These are phyloP conservation scores for Apis cerana DNA, from an alignment of 1,140 invertebrate genomes.

Conservation along the genomic window DNA sequence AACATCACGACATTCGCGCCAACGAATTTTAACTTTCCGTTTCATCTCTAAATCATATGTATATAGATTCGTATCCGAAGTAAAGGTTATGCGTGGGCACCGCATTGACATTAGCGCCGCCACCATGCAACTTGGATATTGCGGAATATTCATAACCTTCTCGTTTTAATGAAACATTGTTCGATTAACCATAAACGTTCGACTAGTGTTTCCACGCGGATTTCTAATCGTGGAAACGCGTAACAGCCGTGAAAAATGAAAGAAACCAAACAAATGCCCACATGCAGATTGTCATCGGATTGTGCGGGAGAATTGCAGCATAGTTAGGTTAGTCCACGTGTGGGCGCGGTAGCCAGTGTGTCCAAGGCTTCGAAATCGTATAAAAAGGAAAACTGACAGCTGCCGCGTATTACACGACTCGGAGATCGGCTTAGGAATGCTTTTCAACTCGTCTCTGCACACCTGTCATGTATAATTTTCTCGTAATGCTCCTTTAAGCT, in stretches of 20 bases:
- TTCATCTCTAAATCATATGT: slow-evolving; percentile 16
- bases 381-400: slow-evolving; percentile 29
- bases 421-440: not conserved
- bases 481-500: slow-evolving; percentile 7
- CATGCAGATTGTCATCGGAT: slow-evolving; percentile 40
- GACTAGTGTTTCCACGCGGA: not conserved
- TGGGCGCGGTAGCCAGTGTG: slow-evolving; percentile 41
- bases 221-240: too few relatives aligned
- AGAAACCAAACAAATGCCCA: slow-evolving; percentile 53
- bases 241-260: slow-evolving; percentile 58
- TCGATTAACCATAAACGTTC: slow-evolving; percentile 20
- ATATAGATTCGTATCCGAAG: not conserved
- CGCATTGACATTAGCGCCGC: slow-evolving; percentile 18
- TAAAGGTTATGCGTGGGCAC: slow-evolving; percentile 55
- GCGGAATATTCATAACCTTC: slow-evolving; percentile 49
- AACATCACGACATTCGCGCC: not conserved
- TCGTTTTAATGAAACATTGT: slow-evolving; percentile 45
- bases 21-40: slow-evolving; percentile 6
- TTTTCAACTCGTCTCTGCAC: slow-evolving; percentile 5
- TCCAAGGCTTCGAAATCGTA: slow-evolving; percentile 54
- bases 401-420: slow-evolving; percentile 12
- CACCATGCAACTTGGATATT: slow-evolving; percentile 24
- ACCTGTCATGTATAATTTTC: slow-evolving; percentile 39
- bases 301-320: slow-evolving; percentile 43
- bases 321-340: slow-evolving; percentile 10